Conservation (phyloP, 2,113 vertebrate genomes). For the Pollachius pollachius region DNA sequence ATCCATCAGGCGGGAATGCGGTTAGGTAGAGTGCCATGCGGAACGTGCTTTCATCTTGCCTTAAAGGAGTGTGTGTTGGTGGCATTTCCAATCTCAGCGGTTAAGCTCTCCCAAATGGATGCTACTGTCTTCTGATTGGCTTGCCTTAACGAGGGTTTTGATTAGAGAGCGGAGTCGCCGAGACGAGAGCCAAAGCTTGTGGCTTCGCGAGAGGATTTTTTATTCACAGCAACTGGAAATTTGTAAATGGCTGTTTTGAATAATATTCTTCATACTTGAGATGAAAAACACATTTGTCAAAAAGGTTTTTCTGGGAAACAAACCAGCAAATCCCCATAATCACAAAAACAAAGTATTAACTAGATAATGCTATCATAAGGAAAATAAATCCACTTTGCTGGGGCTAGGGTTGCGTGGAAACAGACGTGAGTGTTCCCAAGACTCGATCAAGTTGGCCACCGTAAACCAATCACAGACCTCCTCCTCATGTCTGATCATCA, state of each 20-base stretch:
- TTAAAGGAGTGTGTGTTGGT: constrained; percentile 36
- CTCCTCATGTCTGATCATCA: too few relatives aligned
- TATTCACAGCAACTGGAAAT: constrained; percentile 33
- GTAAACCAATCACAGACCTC: neutral
- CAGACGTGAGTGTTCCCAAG: too few relatives aligned
- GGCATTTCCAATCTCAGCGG: constrained; percentile 46
- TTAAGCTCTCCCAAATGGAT: constrained; percentile 38
- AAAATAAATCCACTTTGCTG: too few relatives aligned
- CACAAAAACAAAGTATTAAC: too few relatives aligned
- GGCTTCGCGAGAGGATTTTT: constrained; percentile 33
- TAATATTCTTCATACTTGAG: too few relatives aligned
- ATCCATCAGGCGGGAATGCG: constrained; percentile 49
- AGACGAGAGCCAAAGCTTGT: constrained; percentile 50
- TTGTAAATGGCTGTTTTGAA: too few relatives aligned
- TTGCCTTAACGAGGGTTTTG: constrained; percentile 54
- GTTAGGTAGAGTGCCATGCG: constrained; percentile 49
- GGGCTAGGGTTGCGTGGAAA: too few relatives aligned
- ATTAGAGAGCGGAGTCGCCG: constrained; percentile 35
- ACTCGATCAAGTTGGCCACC: neutral
- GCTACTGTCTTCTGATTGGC: constrained; percentile 42
- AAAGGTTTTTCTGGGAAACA: too few relatives aligned
- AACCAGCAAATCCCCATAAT: too few relatives aligned
- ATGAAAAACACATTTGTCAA: too few relatives aligned
- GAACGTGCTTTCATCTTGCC: constrained; percentile 65
- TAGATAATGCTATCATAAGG: too few relatives aligned